These are phyloP conservation scores for Agrochola lychnidis DNA, from an alignment of 2,888 invertebrate genomes.

Conservation along the genomic window DNA sequence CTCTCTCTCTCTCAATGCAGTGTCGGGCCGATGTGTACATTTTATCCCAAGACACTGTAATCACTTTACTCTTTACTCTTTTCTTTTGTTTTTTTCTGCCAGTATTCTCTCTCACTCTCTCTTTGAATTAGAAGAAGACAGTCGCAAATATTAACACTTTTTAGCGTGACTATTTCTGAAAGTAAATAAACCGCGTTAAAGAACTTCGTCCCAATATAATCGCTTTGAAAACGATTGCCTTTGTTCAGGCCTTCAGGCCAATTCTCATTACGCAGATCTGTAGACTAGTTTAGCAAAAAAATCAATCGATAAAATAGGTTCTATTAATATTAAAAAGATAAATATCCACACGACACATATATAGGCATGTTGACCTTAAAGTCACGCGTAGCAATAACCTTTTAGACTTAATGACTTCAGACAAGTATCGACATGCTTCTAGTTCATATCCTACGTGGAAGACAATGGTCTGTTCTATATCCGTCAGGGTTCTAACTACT, in stretches of 20 bases:
- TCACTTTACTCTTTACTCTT: too few species aligned
- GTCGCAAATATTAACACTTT: too few species aligned
- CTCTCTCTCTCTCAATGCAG: too few species aligned
- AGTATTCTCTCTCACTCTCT: too few species aligned
- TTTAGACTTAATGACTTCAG: constrained; percentile 41
- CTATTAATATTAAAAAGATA: constrained; percentile 35
- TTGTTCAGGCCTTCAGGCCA: too few species aligned
- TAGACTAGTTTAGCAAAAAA: constrained; percentile 2
- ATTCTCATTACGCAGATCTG: not conserved
- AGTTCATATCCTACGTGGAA: constrained; percentile 22
- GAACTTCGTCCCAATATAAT: too few species aligned
- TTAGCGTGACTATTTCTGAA: too few species aligned
- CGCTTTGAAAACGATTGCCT: not conserved
- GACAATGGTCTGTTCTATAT: constrained; percentile 47
- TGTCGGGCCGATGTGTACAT: too few species aligned
- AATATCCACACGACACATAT: constrained; percentile 34
- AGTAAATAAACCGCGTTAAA: too few species aligned
- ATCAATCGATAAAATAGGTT: constrained; percentile 14
- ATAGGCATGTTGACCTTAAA: constrained; percentile 28
- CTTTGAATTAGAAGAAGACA: too few species aligned
- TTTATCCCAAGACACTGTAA: too few species aligned
- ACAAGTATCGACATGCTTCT: constrained; percentile 52
- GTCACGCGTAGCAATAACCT: constrained; percentile 56
- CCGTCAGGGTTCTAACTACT: constrained; percentile 25
- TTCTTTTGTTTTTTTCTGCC: too few species aligned